Evolutionary conservation across 2,797 vertebrate genomes (phyloP), one percentile per base, ranked within the genome.

Genomic region (Cryptoprocta ferox): DNA sequence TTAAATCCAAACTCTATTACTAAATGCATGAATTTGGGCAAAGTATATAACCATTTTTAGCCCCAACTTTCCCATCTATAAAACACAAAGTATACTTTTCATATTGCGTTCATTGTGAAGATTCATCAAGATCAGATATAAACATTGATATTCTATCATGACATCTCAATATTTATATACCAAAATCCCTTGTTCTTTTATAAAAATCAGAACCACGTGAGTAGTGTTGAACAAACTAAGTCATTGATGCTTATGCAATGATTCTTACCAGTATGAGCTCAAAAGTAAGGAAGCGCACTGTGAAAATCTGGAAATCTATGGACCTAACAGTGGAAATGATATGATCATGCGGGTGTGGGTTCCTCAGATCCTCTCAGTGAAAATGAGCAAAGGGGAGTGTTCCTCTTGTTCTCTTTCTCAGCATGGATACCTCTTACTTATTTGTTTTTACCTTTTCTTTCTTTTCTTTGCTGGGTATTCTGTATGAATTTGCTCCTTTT

Each of bases 341-440:
- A 3, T 1, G 3, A 0, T 48, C 42, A 6, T 37, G 9, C 4
- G 18, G 3, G 4, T 71, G 14, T 15, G 19, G 56, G 26, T 8
- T 30, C 8, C 24, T 66, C 26, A 71, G 32, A 59, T 7, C 18
- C 32, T 65, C 21, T 13, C 65, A 2, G 7, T 16, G 0, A 39
- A 73, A 37, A 4, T 35, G 21, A 90, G 1, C 6, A 70, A 50
- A 80, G 5, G 0, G 1, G 50, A 65, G 1, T 42, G 13, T 14
- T 59, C 3, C 5, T 45, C 5, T 39, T 32, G 14, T 16, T 35
- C 8, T 56, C 30, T 73, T 75, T 37, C 28, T 80, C 7, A 53
- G 7, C 3, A 75, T 21, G 61, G 39, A 61, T 89, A 14, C 5
- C 30, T 30, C n/a, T n/a, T 56, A 15, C 1, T 76, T 71, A 50